phyloP scores from a whole-genome alignment of 2,888 invertebrate species.

The Drosophila demipolita region DNA sequence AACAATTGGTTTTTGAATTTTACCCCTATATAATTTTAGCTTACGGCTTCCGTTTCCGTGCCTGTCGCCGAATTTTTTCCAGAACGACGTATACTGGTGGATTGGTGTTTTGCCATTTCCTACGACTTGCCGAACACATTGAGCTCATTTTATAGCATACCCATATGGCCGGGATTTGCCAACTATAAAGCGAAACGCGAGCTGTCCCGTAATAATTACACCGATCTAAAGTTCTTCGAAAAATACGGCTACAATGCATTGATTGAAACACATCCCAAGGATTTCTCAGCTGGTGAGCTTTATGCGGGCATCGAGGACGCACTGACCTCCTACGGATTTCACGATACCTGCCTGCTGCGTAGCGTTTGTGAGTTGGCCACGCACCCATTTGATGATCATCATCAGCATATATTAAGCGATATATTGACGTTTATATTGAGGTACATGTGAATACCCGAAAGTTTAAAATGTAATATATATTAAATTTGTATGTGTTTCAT shows the following conservation, averaged over 20 bases:
- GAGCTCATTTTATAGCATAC: constrained; percentile 81
- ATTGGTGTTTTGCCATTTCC: constrained; percentile 84
- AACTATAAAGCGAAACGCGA: constrained; percentile 59
- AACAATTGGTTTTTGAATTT: neutral
- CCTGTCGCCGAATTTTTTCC: constrained; percentile 80
- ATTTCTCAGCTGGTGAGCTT: constrained; percentile 83
- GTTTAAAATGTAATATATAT: neutral
- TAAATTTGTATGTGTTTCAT: neutral
- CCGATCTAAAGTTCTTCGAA: constrained; percentile 40
- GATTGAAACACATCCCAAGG: constrained; percentile 76
- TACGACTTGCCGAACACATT: constrained; percentile 80
- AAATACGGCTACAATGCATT: constrained; percentile 58
- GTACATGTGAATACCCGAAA: constrained; percentile 85
- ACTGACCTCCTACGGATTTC: constrained; percentile 84
- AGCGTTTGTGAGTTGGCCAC: constrained; percentile 89
- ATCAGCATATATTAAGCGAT: constrained; percentile 88
- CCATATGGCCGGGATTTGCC: constrained; percentile 82
- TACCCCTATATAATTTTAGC: constrained; percentile 48
- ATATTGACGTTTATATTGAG: constrained; percentile 89
- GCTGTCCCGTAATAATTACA: constrained; percentile 19
- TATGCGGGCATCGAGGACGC: constrained; percentile 82
- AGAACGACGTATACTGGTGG: constrained; percentile 81
- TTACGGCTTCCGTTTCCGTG: constrained; percentile 82
- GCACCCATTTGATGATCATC: constrained; percentile 86
- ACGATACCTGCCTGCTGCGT: constrained; percentile 89